A percentile compares a stretch with the other conserved stretches of the same genome.
Conservation (phyloP, 2,888 invertebrate genomes). For the Mamestra brassicae region DNA sequence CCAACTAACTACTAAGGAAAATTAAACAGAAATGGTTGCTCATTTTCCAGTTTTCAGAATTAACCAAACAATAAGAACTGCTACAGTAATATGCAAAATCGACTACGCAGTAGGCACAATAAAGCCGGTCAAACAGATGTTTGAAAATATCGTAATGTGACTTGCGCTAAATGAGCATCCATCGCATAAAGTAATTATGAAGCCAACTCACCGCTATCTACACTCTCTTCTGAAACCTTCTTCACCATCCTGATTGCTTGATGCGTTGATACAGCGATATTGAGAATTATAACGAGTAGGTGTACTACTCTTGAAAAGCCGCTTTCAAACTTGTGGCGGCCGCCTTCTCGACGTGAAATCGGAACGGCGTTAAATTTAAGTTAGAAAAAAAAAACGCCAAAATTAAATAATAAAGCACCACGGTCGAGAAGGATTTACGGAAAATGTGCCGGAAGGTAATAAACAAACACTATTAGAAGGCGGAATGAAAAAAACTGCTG, state of each 20-base stretch:
- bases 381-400: conserved; percentile 83
- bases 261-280: conserved; percentile 86
- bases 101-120: conserved; percentile 72
- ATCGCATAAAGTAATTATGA: conserved; percentile 51
- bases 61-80: conserved; percentile 1
- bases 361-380: conserved; percentile 85
- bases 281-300: conserved; percentile 85
- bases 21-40: conserved; percentile 21
- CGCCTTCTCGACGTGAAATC: conserved; percentile 90
- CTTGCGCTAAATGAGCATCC: conserved; percentile 53
- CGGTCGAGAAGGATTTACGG: conserved; percentile 88
- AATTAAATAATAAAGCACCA: conserved; percentile 86
- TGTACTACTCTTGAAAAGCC: conserved; percentile 89
- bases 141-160: conserved; percentile 55
- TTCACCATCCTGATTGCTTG: conserved; percentile 89
- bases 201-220: conserved; percentile 88
- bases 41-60: conserved; percentile 30
- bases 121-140: conserved; percentile 69
- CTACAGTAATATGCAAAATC: conserved; percentile 54
- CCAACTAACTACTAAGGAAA: conserved; percentile 17
- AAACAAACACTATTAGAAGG: conserved; percentile 90
- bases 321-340: conserved; percentile 90
- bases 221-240: conserved; percentile 91
- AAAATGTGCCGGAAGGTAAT: conserved; percentile 88
- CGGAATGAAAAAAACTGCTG: conserved; percentile 92